Conservation (phyloP, 2,888 invertebrate species). For the Tholera decimalis region DNA sequence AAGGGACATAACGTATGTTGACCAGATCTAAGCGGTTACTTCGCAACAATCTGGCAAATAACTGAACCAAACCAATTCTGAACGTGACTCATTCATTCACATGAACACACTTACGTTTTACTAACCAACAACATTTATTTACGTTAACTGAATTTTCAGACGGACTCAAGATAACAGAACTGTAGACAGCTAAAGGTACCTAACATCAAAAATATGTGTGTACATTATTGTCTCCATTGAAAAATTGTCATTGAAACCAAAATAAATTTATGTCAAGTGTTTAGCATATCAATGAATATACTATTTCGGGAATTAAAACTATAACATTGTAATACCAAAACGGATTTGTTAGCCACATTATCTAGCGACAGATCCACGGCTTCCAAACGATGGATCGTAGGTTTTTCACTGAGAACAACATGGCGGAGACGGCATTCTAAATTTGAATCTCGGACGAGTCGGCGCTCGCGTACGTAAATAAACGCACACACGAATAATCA, state of each 20-base stretch:
- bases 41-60: conserved; percentile 78
- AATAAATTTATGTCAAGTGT: neutral
- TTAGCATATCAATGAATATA: conserved; percentile 5
- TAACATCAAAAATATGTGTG: neutral
- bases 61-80: conserved; percentile 85
- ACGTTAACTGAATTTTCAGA: conserved; percentile 73
- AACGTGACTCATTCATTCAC: conserved; percentile 88
- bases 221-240: neutral
- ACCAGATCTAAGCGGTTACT: conserved; percentile 38
- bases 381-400: conserved; percentile 86
- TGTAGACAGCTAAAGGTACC: conserved; percentile 28
- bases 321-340: conserved; percentile 13
- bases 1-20: conserved; percentile 23
- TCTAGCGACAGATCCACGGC: conserved; percentile 80
- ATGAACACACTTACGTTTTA: conserved; percentile 81
- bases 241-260: conserved; percentile 1
- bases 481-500: conserved; percentile 90
- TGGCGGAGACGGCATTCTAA: conserved; percentile 91
- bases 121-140: conserved; percentile 80
- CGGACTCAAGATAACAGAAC: conserved; percentile 49
- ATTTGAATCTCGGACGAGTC: conserved; percentile 92
- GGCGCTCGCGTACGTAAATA: conserved; percentile 91
- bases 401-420: conserved; percentile 90
- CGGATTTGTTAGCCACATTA: conserved; percentile 50
- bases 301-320: neutral